Base-by-base conservation (phyloP, 2,113 vertebrate genomes). In the Dipodomys spectabilis region DNA sequence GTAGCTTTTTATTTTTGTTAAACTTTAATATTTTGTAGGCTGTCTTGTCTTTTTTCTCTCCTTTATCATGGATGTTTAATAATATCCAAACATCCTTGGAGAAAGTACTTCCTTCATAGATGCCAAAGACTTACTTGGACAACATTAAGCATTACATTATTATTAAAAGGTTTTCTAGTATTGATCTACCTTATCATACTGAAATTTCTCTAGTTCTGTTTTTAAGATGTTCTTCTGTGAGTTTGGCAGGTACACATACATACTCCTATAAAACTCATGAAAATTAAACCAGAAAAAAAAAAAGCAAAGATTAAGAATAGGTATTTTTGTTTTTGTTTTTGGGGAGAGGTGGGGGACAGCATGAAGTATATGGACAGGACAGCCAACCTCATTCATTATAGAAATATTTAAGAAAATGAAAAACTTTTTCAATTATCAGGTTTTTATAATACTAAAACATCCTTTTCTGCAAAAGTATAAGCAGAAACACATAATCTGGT, bases 211-310 rank as follows among this genome's bases (percentile, higher is more conserved):
- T 57, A 57, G 53, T 57, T 57, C 15, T 57, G 53, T 57, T 13
- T 57, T 57, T 57, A 57, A 57, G 53, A 18, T 13, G 15, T 3
- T 57, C 16, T 57, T 57, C 11, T 57, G 53, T 57, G 15, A 13
- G 53, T 57, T 57, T 57, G 18, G 82, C 13, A 81, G 9, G 32
- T 74, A 45, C 25, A 74, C 27, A 49, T 2, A 74, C 5, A n/a
- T 65, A 64, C 16, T 9, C 25, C 22, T 73, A 39, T 39, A 74
- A 75, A 94, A 94, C 18, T 83, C 67, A 89, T 53, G 13, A 83
- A 93, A 83, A 20, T 82, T 8, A 92, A 93, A 64, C 27, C 22
- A 92, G 75, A 67, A 94, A 57, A 75, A 94, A 57, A 75, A 90
- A 96, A 84, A 3, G 44, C 6, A 82, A 89, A 90, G 67, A 82